Percentiles rank a stretch among this genome's conserved stretches.
These are phyloP conservation scores for Oryzias dopingdopingensis DNA, from an alignment of 2,797 vertebrate species.

Conservation along the genomic window DNA sequence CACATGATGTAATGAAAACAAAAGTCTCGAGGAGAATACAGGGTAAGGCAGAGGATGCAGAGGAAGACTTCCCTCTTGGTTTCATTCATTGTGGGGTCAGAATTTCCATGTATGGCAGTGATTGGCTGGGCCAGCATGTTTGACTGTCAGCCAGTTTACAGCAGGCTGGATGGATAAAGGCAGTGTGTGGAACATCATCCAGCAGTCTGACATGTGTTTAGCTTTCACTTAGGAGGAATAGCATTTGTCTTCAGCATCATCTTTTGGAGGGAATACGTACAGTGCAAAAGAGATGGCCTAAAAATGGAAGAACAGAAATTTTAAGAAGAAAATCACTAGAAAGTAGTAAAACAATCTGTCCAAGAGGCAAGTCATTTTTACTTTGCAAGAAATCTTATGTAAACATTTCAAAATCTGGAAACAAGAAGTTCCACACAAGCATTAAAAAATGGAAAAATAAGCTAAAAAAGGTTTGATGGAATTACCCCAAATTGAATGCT, in stretches of 20 bases:
- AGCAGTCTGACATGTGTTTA: constrained; percentile 66
- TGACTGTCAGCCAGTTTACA: constrained; percentile 76
- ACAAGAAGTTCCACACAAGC: no score
- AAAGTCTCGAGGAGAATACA: not conserved
- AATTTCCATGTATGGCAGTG: constrained; percentile 76
- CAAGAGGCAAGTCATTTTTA: no score
- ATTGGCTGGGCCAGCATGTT: constrained; percentile 61
- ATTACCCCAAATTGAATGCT: no score
- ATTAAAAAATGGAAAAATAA: no score
- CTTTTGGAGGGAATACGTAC: not conserved
- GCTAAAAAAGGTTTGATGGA: no score
- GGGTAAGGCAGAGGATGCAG: constrained; percentile 22
- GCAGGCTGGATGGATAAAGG: constrained; percentile 67
- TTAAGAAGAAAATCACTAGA: no score
- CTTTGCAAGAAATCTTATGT: no score
- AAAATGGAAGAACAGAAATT: no score
- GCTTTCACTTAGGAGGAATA: constrained; percentile 21
- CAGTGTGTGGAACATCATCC: constrained; percentile 63
- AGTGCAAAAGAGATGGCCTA: no score
- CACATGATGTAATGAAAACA: constrained; percentile 2
- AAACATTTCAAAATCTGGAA: no score
- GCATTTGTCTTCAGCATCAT: constrained; percentile 20
- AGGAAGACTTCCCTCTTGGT: constrained; percentile 16
- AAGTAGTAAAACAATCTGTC: no score
- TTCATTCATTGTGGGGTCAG: constrained; percentile 46